Conservation (phyloP, 2,113 vertebrate genomes). For the Silurus glanis region DNA sequence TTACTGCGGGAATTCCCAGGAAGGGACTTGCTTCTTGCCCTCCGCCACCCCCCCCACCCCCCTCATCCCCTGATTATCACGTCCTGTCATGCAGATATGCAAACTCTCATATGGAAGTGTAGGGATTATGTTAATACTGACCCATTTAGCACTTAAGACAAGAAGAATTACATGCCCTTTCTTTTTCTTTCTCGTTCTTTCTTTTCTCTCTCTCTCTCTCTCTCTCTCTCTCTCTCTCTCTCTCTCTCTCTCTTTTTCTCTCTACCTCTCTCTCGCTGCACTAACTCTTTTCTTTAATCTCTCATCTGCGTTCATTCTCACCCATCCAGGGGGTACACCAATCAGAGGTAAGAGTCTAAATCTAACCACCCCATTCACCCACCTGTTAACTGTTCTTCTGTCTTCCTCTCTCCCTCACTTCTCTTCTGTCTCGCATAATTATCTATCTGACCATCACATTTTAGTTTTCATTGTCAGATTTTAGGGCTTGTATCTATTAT, state of each 20-base stretch:
- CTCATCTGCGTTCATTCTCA: conserved; percentile 94
- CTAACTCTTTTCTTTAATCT: conserved; percentile 97
- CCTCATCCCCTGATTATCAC: background rate
- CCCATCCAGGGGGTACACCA: conserved; percentile 95
- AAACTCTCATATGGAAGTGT: background rate
- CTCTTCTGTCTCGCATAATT: background rate
- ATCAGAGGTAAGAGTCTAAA: conserved; percentile 95
- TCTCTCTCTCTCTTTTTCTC: conserved; percentile 57
- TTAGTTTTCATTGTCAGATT: conserved; percentile 28
- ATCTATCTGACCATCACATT: conserved; percentile 13
- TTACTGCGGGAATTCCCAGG: background rate
- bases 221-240: conserved; percentile 45
- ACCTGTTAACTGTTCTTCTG: background rate
- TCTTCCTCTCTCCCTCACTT: conserved; percentile 76
- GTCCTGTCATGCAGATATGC: conserved; percentile 1
- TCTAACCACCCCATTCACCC: conserved; percentile 73
- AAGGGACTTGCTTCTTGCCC: background rate
- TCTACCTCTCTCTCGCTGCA: conserved; percentile 69
- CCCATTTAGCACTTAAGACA: conserved; percentile 69
- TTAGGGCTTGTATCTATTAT: conserved; percentile 25
- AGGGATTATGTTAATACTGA: background rate
- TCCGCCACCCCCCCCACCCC: no score
- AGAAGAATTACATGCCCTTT: conserved; percentile 54
- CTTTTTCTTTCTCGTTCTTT: conserved; percentile 51
- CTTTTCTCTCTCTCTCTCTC: conserved; percentile 57